phyloP scores from a whole-genome alignment of 2,113 vertebrate species.

The Myxocyprinus asiaticus region DNA sequence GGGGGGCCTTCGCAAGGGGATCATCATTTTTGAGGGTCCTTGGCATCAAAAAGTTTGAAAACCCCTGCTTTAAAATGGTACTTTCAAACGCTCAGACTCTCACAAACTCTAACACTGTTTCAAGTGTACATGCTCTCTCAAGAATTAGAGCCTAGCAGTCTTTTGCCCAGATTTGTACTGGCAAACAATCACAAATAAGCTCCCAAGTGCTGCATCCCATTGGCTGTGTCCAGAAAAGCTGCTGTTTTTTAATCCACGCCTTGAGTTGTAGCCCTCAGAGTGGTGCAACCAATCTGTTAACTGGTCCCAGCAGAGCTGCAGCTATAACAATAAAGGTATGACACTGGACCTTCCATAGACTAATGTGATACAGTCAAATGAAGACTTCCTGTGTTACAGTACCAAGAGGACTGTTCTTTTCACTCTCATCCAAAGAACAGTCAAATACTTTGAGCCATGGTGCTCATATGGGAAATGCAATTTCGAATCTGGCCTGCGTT shows the following conservation, averaged over 20 bases:
- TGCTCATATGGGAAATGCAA: neutral
- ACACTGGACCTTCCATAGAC: conserved; percentile 9
- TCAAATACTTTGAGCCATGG: neutral
- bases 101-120: conserved; percentile 6
- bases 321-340: conserved; percentile 29
- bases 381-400: conserved; percentile 12
- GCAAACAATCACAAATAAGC: conserved; percentile 37
- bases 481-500: neutral
- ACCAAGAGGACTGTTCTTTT: neutral
- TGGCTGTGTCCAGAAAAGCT: neutral
- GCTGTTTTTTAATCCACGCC: conserved; percentile 32
- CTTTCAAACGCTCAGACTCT: neutral
- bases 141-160: conserved; percentile 3
- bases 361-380: neutral
- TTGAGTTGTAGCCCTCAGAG: conserved; percentile 18
- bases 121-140: neutral
- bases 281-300: conserved; percentile 30
- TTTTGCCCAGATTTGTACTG: conserved; percentile 15
- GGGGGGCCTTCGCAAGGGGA: too few species aligned
- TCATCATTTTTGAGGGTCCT: too few species aligned
- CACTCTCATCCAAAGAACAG: neutral
- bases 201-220: conserved; percentile 23
- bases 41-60: too few species aligned
- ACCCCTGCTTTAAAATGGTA: neutral
- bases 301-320: conserved; percentile 16